Percentiles rank a stretch among this genome's conserved stretches.
Conservation (phyloP, 2,888 invertebrate species). For the Drosophila rellima region DNA sequence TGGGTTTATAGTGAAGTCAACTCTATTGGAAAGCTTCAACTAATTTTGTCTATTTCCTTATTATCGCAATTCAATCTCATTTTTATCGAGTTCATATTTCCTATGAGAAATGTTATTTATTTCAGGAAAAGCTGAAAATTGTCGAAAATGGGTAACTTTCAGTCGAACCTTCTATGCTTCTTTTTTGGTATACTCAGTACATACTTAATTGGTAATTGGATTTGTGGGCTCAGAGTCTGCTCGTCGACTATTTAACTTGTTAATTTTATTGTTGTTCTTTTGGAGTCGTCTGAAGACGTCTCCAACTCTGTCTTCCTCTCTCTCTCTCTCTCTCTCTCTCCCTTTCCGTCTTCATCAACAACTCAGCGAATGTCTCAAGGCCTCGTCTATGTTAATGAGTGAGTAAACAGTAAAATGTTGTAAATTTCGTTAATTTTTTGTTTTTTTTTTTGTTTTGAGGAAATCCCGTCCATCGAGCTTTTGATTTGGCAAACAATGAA, state of each 20-base stretch:
- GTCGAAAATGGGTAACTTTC: background rate
- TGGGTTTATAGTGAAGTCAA: background rate
- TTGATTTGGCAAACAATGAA: conserved; percentile 39
- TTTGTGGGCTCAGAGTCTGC: conserved; percentile 72
- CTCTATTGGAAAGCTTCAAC: background rate
- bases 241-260: conserved; percentile 76
- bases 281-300: conserved; percentile 56
- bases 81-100: background rate
- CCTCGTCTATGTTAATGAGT: conserved; percentile 74
- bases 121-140: background rate
- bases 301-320: background rate
- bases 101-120: background rate
- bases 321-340: background rate
- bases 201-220: conserved; percentile 72
- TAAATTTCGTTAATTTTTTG: conserved; percentile 43
- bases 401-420: conserved; percentile 71
- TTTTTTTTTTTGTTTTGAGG: conserved; percentile 5
- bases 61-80: background rate
- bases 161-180: background rate
- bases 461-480: conserved; percentile 31
- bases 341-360: background rate
- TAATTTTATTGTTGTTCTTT: conserved; percentile 81
- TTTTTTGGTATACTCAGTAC: conserved; percentile 22
- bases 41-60: background rate
- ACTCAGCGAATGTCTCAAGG: conserved; percentile 33